These are phyloP conservation scores for Anniella stebbinsi DNA, from an alignment of 2,797 vertebrate genomes.

Conservation along the genomic window DNA sequence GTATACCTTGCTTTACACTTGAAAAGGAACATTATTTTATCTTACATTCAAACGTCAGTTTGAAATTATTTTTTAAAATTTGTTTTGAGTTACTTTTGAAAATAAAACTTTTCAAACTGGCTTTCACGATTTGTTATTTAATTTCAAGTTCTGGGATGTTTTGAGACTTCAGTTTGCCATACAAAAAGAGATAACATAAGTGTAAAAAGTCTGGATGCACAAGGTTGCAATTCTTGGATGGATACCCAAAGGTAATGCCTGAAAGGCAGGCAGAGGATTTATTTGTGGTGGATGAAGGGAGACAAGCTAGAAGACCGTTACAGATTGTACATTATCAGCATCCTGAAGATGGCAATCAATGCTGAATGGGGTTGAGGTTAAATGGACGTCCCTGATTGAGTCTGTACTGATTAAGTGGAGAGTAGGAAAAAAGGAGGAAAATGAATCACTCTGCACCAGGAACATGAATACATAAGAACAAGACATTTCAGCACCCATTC, in stretches of 20 bases:
- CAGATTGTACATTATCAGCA: not conserved
- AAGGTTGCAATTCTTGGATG: not conserved
- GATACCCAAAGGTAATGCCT: not conserved
- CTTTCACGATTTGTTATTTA: not conserved
- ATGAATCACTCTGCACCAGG: not conserved
- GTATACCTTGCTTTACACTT: not conserved
- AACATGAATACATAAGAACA: not conserved
- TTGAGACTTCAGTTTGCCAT: not conserved
- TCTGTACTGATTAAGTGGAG: slow-evolving; percentile 20
- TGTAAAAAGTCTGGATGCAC: not conserved
- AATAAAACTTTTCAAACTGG: not conserved
- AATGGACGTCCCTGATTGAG: not conserved
- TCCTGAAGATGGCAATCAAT: slow-evolving; percentile 7
- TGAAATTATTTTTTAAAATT: not conserved
- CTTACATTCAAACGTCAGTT: slow-evolving; percentile 6
- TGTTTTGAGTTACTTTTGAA: not conserved
- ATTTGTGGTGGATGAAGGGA: not conserved
- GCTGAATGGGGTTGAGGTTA: not conserved
- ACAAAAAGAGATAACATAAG: not conserved
- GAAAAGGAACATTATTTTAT: not conserved
- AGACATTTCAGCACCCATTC: fast-evolving
- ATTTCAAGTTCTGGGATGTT: not conserved
- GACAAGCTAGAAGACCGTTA: not conserved
- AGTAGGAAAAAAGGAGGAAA: not conserved
- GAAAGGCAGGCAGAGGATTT: not conserved